Evolutionary conservation across 2,888 invertebrate genomes (phyloP).

Genomic region (Matsumyia berberina): DNA sequence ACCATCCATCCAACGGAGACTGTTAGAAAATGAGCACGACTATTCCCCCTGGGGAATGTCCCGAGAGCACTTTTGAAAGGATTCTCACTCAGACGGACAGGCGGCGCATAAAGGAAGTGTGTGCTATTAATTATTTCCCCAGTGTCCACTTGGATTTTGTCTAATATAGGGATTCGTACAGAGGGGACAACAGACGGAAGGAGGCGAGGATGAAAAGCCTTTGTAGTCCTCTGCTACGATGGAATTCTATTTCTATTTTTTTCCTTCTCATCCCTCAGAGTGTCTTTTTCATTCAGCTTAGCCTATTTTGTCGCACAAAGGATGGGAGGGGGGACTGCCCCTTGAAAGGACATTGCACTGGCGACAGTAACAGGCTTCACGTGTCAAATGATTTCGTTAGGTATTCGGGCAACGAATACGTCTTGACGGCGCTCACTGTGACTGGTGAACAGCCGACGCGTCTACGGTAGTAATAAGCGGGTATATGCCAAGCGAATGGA

Average conservation of each 20-base stretch:
- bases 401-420: conserved; percentile 59
- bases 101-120: conserved; percentile 56
- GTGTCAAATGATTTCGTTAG: conserved; percentile 71
- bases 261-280: background rate
- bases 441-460: conserved; percentile 12
- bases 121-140: conserved; percentile 72
- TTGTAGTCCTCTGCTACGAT: conserved; percentile 18
- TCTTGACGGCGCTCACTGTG: conserved; percentile 36
- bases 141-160: conserved; percentile 65
- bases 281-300: conserved; percentile 38
- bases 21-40: conserved; percentile 16
- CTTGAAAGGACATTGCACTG: conserved; percentile 49
- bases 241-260: conserved; percentile 39
- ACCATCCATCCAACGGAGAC: background rate
- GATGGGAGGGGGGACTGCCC: conserved; percentile 10
- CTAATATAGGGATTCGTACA: conserved; percentile 24
- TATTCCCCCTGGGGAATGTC: background rate
- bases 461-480: conserved; percentile 51
- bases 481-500: conserved; percentile 35
- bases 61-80: conserved; percentile 30
- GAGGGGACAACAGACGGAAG: conserved; percentile 26
- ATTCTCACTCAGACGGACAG: conserved; percentile 42
- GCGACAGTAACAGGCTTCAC: conserved; percentile 29
- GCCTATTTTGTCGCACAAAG: conserved; percentile 40
- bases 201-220: conserved; percentile 48